Evolutionary conservation across 30 jellyfish, hydroid and myxozoan species (phyloP), one percentile per base, ranked within the genome.

Genomic region (Hydractinia echinata): DNA sequence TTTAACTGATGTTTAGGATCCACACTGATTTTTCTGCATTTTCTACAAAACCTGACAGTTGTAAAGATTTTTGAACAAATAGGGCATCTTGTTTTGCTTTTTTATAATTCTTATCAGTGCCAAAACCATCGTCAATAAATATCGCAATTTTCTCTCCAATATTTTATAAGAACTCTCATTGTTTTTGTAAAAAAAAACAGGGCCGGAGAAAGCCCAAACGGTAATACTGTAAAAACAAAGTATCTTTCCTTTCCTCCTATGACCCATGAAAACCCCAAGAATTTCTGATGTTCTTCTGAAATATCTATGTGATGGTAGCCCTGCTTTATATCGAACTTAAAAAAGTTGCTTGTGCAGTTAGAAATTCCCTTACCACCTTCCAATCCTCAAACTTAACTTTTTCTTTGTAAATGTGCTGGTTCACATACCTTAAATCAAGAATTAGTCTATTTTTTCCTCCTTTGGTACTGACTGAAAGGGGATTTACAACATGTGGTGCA

Each of bases 191-290:
- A 78, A 30, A 78, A 4, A 55, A 78, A 54, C n/a, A 83, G 86
- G 60, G 86, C 86, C 30, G 86, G 30, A 48, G 86, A 7, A 20
- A 78, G 52, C 10, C 86, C 81, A 58, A 78, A 78, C n/a, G 86
- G 86, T 13, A 78, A 60, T 54, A 56, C 81, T 53, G 83, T 78
- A 51, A 78, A 78, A 20, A 55, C 81, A 39, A 52, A 78, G 49
- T 78, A 78, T 60, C 61, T 78, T 78, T 60, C 60, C 18, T 19
- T 52, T 9, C 81, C 81, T 20, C 50, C 50, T n/a, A 71, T 52
- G n/a, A 13, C 58, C 86, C 81, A 78, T n/a, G 81, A 78, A 58
- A 78, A 78, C 16, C 86, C 55, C n/a, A 78, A 60, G 55, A 16
- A 78, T 53, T 16, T 60, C 49, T 78, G 86, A 39, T 78, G 86